These are phyloP conservation scores for Leptatherina wallacei DNA, from an alignment of 2,797 vertebrate species.

Conservation along the genomic window DNA sequence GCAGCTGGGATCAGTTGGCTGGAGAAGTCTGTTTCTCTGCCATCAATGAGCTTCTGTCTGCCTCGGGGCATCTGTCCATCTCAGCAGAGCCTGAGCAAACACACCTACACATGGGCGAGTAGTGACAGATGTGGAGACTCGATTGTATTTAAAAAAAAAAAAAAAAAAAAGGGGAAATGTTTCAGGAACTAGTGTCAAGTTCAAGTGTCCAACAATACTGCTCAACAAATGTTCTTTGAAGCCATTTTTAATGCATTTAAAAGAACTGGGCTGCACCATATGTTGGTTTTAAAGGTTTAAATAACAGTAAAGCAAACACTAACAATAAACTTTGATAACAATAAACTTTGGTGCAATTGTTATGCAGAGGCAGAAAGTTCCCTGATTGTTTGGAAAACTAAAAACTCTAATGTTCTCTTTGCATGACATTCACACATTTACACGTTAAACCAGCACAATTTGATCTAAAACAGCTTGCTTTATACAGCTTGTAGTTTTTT, in stretches of 20 bases:
- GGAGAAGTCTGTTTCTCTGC: constrained; percentile 54
- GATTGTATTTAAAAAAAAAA: background rate
- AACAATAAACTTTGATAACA: too few relatives aligned
- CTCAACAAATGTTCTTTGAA: background rate
- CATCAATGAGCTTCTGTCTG: constrained; percentile 73
- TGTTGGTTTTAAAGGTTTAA: background rate
- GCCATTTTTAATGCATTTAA: background rate
- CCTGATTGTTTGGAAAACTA: background rate
- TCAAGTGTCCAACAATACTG: background rate
- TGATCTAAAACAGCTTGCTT: background rate
- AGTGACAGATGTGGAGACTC: constrained; percentile 21
- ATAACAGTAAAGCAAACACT: too few relatives aligned
- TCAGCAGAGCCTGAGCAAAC: constrained; percentile 52
- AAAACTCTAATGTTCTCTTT: background rate
- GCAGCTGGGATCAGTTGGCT: constrained; percentile 75
- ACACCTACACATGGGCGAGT: constrained; percentile 48
- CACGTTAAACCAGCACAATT: background rate
- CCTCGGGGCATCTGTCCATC: constrained; percentile 61
- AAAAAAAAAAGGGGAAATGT: constrained; percentile 9
- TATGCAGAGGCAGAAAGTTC: too few relatives aligned
- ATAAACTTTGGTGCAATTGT: too few relatives aligned
- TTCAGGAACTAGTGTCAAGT: background rate
- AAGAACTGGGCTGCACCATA: background rate
- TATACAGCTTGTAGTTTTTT: background rate
- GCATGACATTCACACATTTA: background rate